Evolutionary conservation across 2,888 invertebrate genomes (phyloP), one percentile per base, ranked within the genome.

Genomic region (Asteroscopus sphinx): DNA sequence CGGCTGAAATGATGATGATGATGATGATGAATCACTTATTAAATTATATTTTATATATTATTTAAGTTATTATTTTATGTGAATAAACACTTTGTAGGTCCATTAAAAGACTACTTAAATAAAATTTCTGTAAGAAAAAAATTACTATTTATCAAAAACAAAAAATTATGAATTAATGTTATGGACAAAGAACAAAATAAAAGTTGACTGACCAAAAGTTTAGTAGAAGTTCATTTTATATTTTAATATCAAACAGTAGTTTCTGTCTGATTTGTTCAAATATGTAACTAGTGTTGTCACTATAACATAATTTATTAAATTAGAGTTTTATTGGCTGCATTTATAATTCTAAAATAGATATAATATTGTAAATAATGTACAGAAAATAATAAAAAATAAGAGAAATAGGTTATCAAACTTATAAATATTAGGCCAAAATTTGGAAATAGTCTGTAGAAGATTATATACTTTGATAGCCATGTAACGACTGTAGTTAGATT

Each of bases 351-450:
- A 40, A 63, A 54, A 57, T 61, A 59, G 16, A 58, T 42, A 41
- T 58, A 46, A 46, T 45, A 15, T 39, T 77, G 76, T 71, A 73
- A 41, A 77, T 69, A 73, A 12, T 77, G 76, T 77, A 77, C 61
- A 77, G 40, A 73, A 37, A 62, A 28, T 33, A 41, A 35, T 39
- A 49, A 47, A 51, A 40, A 15, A 8, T 51, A 51, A 66, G 11
- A 16, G 11, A 45, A 28, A 17, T 40, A 49, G 47, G 44, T 51
- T 51, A 30, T 33, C 26, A 51, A 25, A 55, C 58, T 41, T 45
- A 51, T 26, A 28, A 39, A 42, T 42, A 47, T 7, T 55, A 47
- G 36, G 51, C 48, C 55, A 41, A 40, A 28, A 41, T 53, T 51
- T 30, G 17, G 37, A 40, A 53, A 53, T 54, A 59, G 47, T 48